phyloP scores from a whole-genome alignment of 2,888 invertebrate genomes.

The Actias luna region DNA sequence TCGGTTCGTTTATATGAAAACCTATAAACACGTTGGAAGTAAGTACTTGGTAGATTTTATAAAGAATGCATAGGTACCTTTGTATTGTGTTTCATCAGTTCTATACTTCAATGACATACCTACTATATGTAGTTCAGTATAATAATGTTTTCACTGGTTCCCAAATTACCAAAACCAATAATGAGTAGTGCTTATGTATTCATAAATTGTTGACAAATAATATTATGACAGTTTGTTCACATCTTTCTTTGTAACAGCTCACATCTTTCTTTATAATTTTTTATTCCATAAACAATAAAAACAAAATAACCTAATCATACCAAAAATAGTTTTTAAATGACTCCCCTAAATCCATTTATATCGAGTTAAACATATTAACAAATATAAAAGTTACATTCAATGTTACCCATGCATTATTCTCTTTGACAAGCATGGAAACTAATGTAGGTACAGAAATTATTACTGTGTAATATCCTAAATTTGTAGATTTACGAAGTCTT shows the following conservation, averaged over 20 bases:
- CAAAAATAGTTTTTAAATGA: too few relatives aligned
- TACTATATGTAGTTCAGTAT: neutral
- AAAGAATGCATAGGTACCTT: neutral
- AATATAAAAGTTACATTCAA: too few relatives aligned
- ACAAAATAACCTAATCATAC: neutral
- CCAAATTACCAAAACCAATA: neutral
- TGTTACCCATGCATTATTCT: too few relatives aligned
- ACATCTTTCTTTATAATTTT: neutral
- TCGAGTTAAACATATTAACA: too few relatives aligned
- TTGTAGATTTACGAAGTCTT: too few relatives aligned
- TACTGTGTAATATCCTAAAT: too few relatives aligned
- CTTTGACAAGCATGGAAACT: too few relatives aligned
- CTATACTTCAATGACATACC: conserved; percentile 24
- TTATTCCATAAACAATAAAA: neutral
- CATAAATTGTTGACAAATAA: neutral
- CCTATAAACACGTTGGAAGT: neutral
- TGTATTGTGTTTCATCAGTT: conserved; percentile 12
- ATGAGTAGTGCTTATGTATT: neutral
- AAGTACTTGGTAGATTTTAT: neutral
- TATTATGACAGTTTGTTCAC: neutral
- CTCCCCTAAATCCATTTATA: too few relatives aligned
- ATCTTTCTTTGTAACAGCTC: neutral
- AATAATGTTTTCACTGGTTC: neutral
- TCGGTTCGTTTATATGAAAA: neutral
- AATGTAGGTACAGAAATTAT: too few relatives aligned